These are phyloP conservation scores for Serilophus lunatus DNA, from an alignment of 2,113 vertebrate species.

Conservation along the genomic window DNA sequence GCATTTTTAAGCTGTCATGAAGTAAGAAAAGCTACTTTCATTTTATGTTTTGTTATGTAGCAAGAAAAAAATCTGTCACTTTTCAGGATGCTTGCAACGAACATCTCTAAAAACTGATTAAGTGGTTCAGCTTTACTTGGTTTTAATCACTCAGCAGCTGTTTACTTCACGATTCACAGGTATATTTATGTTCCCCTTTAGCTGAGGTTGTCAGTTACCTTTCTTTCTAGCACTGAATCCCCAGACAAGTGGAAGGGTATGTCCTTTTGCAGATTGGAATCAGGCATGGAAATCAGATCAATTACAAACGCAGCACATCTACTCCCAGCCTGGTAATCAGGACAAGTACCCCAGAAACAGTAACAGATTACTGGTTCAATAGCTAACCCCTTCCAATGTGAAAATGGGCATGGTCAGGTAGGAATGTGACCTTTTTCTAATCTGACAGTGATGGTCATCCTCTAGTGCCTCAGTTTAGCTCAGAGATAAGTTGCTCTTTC, in stretches of 20 bases:
- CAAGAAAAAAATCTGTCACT: conserved; percentile 57
- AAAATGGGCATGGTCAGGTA: not conserved
- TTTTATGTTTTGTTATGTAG: conserved; percentile 38
- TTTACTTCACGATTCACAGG: conserved; percentile 29
- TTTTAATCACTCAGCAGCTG: conserved; percentile 60
- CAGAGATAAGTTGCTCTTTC: not conserved
- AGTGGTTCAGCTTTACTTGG: conserved; percentile 55
- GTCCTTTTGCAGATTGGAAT: fast-evolving
- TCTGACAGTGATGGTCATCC: not conserved
- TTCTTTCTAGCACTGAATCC: not conserved
- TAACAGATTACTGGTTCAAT: not conserved
- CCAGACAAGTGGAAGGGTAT: not conserved
- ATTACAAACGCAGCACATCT: not conserved
- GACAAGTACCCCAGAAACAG: not conserved
- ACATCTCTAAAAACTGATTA: conserved; percentile 55
- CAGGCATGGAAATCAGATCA: not conserved
- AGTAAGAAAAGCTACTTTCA: conserved; percentile 46
- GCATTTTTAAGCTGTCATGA: conserved; percentile 11
- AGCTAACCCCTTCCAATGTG: not conserved
- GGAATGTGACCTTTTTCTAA: not conserved
- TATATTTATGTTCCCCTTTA: not conserved
- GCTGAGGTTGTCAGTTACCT: not conserved
- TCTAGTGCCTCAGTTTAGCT: not conserved
- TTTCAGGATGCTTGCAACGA: conserved; percentile 51
- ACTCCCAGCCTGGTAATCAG: not conserved